Conservation (phyloP, 1,140 invertebrate species). For the Drosophila punjabiensis region DNA sequence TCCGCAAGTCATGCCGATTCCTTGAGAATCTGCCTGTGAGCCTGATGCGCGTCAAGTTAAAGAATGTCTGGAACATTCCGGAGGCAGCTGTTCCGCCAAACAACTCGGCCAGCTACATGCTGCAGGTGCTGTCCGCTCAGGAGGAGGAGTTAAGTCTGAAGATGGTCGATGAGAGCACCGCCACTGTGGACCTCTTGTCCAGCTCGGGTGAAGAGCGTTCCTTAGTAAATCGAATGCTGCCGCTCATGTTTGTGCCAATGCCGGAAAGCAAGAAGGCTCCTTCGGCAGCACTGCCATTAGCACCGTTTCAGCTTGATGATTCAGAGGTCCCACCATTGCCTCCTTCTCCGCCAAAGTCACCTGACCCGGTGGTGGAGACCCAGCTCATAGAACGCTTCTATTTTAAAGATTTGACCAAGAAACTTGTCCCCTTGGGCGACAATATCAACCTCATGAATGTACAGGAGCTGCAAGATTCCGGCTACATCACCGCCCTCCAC, state of each 20-base stretch:
- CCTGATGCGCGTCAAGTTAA: slow-evolving; percentile 31
- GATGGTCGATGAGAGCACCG: slow-evolving; percentile 1
- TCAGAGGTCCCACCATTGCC: slow-evolving; percentile 12
- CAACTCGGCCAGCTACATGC: slow-evolving; percentile 13
- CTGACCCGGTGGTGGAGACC: background rate
- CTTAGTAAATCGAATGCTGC: slow-evolving; percentile 45
- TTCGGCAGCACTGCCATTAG: no score
- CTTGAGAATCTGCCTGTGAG: slow-evolving; percentile 50
- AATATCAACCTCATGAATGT: slow-evolving; percentile 11
- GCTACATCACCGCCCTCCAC: slow-evolving; percentile 44
- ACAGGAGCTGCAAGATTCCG: slow-evolving; percentile 9
- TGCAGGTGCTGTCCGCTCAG: slow-evolving; percentile 14
- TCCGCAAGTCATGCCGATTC: slow-evolving; percentile 62
- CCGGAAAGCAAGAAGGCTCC: background rate
- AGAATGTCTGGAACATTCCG: slow-evolving; percentile 42
- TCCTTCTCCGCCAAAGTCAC: slow-evolving; percentile 48
- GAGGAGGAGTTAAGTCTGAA: slow-evolving; percentile 15
- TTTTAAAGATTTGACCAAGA: slow-evolving; percentile 25
- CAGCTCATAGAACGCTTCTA: slow-evolving; percentile 27
- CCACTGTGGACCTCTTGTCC: slow-evolving; percentile 38
- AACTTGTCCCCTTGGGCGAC: slow-evolving; percentile 33
- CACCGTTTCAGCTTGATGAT: background rate
- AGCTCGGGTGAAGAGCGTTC: slow-evolving; percentile 21
- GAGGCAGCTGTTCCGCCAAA: slow-evolving; percentile 29
- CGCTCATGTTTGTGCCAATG: slow-evolving; percentile 40